These are phyloP conservation scores for Patagioenas fasciata DNA, from an alignment of 2,113 vertebrate species.

Conservation along the genomic window DNA sequence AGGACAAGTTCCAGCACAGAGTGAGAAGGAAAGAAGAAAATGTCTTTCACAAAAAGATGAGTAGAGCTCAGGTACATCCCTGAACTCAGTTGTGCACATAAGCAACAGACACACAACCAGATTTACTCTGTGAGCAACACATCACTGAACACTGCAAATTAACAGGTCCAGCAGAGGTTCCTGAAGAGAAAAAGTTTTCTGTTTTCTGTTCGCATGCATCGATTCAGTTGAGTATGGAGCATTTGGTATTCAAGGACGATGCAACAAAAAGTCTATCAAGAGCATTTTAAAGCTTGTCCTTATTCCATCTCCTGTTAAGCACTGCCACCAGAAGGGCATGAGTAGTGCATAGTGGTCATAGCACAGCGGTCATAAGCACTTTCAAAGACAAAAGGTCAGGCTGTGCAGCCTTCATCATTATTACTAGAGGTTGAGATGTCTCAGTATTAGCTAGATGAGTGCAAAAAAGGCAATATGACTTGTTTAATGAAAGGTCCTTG, in stretches of 20 bases:
- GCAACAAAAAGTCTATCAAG: background rate
- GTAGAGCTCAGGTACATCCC: background rate
- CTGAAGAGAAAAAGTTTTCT: background rate
- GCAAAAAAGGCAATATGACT: background rate
- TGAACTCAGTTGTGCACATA: accelerated
- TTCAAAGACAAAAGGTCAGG: background rate
- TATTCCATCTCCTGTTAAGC: background rate
- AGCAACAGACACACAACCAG: background rate
- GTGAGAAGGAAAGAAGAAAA: background rate
- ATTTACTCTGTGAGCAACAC: background rate
- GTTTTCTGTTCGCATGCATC: background rate
- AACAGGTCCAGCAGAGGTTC: background rate
- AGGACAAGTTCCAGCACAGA: background rate
- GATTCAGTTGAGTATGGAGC: background rate
- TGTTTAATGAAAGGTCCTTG: background rate
- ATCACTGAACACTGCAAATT: background rate
- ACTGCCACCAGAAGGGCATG: background rate
- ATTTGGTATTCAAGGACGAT: background rate
- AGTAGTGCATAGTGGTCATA: background rate
- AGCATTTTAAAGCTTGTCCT: background rate
- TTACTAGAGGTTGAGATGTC: background rate
- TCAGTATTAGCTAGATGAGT: background rate
- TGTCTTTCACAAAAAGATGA: background rate
- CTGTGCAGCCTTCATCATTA: background rate
- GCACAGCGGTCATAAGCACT: background rate